Evolutionary conservation across 2,888 invertebrate genomes (phyloP).

Genomic region (Galeruca laticollis): DNA sequence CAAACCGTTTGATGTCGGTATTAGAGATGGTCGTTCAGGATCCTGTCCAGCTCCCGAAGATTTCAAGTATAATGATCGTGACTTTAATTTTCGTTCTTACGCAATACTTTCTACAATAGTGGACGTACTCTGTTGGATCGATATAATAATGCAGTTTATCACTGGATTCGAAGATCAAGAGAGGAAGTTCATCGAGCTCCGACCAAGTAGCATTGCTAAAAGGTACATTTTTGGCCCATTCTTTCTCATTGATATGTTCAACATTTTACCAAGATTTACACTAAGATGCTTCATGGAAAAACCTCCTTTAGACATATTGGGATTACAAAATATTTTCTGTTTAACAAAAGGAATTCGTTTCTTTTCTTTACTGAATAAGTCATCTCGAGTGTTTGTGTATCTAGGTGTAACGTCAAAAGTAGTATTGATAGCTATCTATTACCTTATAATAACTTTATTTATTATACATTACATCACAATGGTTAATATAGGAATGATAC

Average conservation of each 20-base stretch:
- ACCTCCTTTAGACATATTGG: slow-evolving; percentile 1
- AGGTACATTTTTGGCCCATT: slow-evolving; percentile 21
- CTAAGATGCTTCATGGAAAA: background rate
- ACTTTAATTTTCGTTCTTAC: background rate
- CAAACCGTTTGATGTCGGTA: slow-evolving; percentile 29
- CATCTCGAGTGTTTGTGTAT: background rate
- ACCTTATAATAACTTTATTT: background rate
- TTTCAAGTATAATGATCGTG: background rate
- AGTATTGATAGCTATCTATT: background rate
- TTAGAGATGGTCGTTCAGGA: background rate
- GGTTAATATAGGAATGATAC: background rate
- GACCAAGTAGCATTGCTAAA: slow-evolving; percentile 28
- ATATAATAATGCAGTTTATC: slow-evolving; percentile 26
- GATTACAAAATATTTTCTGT: slow-evolving; percentile 5
- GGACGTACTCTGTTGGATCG: slow-evolving; percentile 27
- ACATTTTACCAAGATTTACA: slow-evolving; percentile 29
- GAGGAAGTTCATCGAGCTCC: slow-evolving; percentile 24
- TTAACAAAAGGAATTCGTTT: slow-evolving; percentile 4
- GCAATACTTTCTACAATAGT: slow-evolving; percentile 12
- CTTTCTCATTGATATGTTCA: slow-evolving; percentile 23
- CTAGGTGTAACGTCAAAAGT: slow-evolving; percentile 3
- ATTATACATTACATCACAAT: background rate
- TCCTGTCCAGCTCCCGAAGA: background rate
- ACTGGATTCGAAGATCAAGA: slow-evolving; percentile 27
- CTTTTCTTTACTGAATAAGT: background rate